phyloP scores from a whole-genome alignment of 2,888 invertebrate genomes.

The Pollenia amentaria region DNA sequence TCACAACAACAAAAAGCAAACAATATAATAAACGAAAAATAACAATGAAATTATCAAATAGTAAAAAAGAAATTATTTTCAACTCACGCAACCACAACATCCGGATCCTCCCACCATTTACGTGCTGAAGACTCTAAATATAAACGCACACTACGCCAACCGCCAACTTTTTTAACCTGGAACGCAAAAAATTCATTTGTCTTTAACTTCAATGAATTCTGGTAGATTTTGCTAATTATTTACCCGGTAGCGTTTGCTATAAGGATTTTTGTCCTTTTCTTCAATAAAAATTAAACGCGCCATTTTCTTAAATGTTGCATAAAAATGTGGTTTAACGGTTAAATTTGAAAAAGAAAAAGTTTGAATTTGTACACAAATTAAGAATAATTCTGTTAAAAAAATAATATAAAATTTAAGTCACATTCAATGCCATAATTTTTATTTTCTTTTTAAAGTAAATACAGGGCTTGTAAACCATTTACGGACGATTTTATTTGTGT shows the following conservation, averaged over 20 bases:
- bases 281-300: slow-evolving; percentile 80
- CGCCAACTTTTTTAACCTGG: slow-evolving; percentile 78
- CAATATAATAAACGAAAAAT: neutral
- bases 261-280: slow-evolving; percentile 76
- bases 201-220: neutral
- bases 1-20: neutral
- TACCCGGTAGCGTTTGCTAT: slow-evolving; percentile 78
- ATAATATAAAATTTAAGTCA: neutral
- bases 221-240: neutral
- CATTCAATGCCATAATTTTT: too few relatives aligned
- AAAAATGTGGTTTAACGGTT: neutral
- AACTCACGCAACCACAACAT: slow-evolving; percentile 84
- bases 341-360: slow-evolving; percentile 2
- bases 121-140: slow-evolving; percentile 79
- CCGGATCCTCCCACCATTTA: slow-evolving; percentile 84
- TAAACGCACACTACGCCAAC: slow-evolving; percentile 80
- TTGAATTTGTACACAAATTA: neutral
- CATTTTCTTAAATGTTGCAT: slow-evolving; percentile 74
- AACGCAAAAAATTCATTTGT: neutral
- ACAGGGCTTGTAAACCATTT: too few relatives aligned
- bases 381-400: neutral
- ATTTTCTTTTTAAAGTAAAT: too few relatives aligned
- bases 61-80: slow-evolving; percentile 34
- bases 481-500: too few relatives aligned
- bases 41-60: slow-evolving; percentile 33